phyloP scores from a whole-genome alignment of 23 tunicate genomes.

The Ciona savignyi region DNA sequence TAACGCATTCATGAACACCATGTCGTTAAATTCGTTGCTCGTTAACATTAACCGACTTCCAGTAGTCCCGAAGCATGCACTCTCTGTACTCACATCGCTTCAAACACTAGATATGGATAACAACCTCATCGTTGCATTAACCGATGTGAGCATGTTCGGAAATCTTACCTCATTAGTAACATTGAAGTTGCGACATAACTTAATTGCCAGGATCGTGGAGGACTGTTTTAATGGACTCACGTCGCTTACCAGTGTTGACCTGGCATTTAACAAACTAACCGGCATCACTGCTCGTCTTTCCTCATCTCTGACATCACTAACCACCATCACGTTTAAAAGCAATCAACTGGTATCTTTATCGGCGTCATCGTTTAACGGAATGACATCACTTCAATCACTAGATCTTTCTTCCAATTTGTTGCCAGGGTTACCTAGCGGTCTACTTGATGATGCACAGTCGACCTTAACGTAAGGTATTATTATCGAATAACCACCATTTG shows the following conservation, averaged over 20 bases:
- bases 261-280: conserved; percentile 18
- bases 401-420: conserved; percentile 37
- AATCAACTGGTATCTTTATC: conserved; percentile 15
- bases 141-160: conserved; percentile 48
- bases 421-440: conserved; percentile 26
- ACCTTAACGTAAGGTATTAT: conserved; percentile 42
- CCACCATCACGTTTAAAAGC: conserved; percentile 10
- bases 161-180: conserved; percentile 25
- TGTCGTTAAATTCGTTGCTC: conserved; percentile 26
- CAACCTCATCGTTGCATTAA: conserved; percentile 35
- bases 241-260: conserved; percentile 26
- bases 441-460: conserved; percentile 11
- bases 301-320: conserved; percentile 5
- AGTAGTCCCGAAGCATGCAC: conserved; percentile 44
- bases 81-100: conserved; percentile 29
- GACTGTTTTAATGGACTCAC: conserved; percentile 64
- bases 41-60: conserved; percentile 41
- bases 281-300: background rate
- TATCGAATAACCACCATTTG: background rate
- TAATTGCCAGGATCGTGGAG: conserved; percentile 25
- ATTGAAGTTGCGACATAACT: conserved; percentile 42
- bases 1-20: conserved; percentile 39
- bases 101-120: conserved; percentile 47
- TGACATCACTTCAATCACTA: conserved; percentile 39
- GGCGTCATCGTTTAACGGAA: conserved; percentile 31